Base-by-base conservation (phyloP, 2,888 invertebrate species). In the Lithophane socia region DNA sequence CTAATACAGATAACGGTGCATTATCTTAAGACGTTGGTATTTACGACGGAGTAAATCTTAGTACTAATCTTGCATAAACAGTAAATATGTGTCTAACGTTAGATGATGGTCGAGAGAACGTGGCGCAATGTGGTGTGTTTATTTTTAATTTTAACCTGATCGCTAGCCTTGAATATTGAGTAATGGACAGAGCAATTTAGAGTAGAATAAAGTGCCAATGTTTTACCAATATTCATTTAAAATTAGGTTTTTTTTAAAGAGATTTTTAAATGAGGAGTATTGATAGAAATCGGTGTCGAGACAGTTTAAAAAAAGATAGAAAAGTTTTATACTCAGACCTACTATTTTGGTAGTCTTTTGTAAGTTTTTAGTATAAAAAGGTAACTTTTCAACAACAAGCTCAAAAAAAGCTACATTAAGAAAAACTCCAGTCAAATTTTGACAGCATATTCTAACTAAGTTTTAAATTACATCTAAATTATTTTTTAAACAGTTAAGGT, bases 41-140 rank as follows among this genome's bases (percentile, higher is more conserved):
- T 88, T 86, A 88, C 77, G 85, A 79, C 66, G 65, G 29, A 18
- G 86, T 86, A 78, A 86, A 87, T 88, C 86, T 82, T 67, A 44
- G 16, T 64, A 63, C 61, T 85, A 77, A 84, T 86, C 87, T 86
- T 80, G 73, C 82, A 84, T 81, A 88, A 88, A 83, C 81, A 77
- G 80, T 84, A 88, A 88, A 88, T 81, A 86, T 89, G 85, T 72
- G 66, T 82, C 73, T 69, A 82, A 66, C 80, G 66, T 54, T 69
- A 79, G 72, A 73, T 71, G 74, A 73, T 47, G 42, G 66, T 24
- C 64, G 49, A 61, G 66, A 75, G 61, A 49, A 37, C 12, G 65
- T 87, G 84, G 73, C 70, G 82, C 73, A 86, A 87, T 66, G 54
- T 75, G 73, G 68, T 71, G 58, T 77, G 72, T 80, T 82, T 81